phyloP scores from a whole-genome alignment of 92 coral and sea anemone species.

The Phenganax marumi region DNA sequence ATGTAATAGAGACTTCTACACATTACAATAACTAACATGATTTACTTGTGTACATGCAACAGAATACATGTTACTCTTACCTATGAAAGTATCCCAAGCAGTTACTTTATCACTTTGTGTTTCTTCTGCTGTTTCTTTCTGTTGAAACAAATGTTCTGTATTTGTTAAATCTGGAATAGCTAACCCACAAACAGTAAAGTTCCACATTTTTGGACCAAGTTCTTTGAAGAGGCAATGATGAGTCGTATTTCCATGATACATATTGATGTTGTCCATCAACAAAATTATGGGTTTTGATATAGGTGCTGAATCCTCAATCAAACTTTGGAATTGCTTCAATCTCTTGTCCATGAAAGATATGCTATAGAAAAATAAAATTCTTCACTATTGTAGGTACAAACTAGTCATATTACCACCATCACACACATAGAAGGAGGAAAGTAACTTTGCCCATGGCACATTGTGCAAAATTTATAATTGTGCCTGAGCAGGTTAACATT shows the following conservation, averaged over 20 bases:
- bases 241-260: slow-evolving; percentile 51
- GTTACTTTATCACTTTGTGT: slow-evolving; percentile 16
- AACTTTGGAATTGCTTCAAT: slow-evolving; percentile 36
- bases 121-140: slow-evolving; percentile 40
- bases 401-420: background rate
- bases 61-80: background rate
- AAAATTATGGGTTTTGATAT: slow-evolving; percentile 34
- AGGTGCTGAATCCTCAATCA: slow-evolving; percentile 50
- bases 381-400: no score
- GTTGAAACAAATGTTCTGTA: slow-evolving; percentile 30
- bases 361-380: slow-evolving; percentile 14
- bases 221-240: slow-evolving; percentile 51
- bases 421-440: background rate
- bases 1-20: no score
- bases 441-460: background rate
- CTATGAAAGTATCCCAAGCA: slow-evolving; percentile 17
- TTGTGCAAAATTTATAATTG: no score
- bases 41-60: no score
- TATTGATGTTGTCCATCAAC: slow-evolving; percentile 51
- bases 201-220: slow-evolving; percentile 42
- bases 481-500: no score
- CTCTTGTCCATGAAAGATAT: slow-evolving; percentile 49
- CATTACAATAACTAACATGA: no score
- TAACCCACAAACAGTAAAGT: slow-evolving; percentile 33
- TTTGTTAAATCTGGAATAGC: background rate